These are phyloP conservation scores for Craniophora ligustri DNA, from an alignment of 2,888 invertebrate species.

Conservation along the genomic window DNA sequence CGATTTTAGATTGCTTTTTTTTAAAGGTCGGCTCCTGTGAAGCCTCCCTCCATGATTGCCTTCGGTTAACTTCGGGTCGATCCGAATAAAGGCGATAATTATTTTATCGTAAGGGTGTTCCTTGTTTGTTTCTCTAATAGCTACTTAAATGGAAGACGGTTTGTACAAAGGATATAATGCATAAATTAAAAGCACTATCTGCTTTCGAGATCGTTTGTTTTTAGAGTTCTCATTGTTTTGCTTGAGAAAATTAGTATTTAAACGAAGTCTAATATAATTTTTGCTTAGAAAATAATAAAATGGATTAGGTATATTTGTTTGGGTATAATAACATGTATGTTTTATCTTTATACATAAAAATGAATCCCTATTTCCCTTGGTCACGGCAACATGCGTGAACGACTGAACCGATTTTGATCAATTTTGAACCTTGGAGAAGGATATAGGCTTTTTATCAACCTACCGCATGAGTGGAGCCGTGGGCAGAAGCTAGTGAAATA, in stretches of 20 bases:
- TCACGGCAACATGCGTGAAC: too few relatives aligned
- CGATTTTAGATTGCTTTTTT: constrained; percentile 79
- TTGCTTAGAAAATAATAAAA: background rate
- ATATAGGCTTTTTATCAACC: too few relatives aligned
- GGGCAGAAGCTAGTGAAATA: too few relatives aligned
- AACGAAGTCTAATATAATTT: background rate
- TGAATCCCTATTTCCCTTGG: too few relatives aligned
- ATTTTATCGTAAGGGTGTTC: constrained; percentile 83
- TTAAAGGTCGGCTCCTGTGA: constrained; percentile 69
- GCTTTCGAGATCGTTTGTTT: constrained; percentile 60
- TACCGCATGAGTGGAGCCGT: too few relatives aligned
- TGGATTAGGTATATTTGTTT: too few relatives aligned
- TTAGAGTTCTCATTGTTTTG: constrained; percentile 44
- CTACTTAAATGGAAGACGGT: constrained; percentile 82
- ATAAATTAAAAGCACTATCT: constrained; percentile 79
- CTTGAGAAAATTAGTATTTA: constrained; percentile 26
- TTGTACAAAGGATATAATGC: constrained; percentile 70
- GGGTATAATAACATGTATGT: too few relatives aligned
- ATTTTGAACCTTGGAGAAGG: too few relatives aligned
- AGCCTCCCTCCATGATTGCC: constrained; percentile 63
- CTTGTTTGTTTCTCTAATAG: constrained; percentile 88
- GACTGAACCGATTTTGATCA: too few relatives aligned
- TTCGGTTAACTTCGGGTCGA: constrained; percentile 60
- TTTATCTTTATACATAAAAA: too few relatives aligned
- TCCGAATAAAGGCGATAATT: constrained; percentile 86